A percentile compares a stretch with the other conserved stretches of the same genome.
phyloP scores from a whole-genome alignment of 2,113 vertebrate genomes.

The Pelusios castaneus region DNA sequence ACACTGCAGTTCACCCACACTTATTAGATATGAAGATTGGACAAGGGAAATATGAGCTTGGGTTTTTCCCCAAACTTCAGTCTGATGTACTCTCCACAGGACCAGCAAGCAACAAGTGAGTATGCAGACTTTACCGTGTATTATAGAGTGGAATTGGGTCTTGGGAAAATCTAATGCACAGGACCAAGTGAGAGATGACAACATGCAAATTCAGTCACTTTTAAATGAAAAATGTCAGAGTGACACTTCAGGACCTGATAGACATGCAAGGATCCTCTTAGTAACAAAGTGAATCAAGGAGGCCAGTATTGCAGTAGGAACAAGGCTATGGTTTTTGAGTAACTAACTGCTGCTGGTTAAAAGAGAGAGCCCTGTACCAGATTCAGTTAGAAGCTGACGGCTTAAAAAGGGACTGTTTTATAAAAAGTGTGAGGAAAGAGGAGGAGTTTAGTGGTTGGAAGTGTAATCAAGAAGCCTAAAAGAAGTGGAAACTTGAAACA shows the following conservation, averaged over 20 bases:
- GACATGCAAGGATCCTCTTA: neutral
- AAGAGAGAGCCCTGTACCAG: neutral
- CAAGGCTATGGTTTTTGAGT: neutral
- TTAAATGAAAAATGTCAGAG: neutral
- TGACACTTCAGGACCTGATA: neutral
- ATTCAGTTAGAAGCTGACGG: neutral
- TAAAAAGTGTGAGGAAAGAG: neutral
- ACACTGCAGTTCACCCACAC: slow-evolving; percentile 96
- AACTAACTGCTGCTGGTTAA: neutral
- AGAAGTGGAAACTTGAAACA: neutral
- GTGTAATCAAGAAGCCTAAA: neutral
- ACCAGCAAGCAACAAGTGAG: slow-evolving; percentile 96
- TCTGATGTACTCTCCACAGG: slow-evolving; percentile 94
- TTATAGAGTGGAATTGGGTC: neutral
- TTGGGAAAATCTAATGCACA: neutral
- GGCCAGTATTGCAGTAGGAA: neutral
- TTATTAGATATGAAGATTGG: slow-evolving; percentile 99
- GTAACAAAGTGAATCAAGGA: neutral
- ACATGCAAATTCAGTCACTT: neutral
- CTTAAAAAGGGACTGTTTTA: neutral
- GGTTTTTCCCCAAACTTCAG: slow-evolving; percentile 96
- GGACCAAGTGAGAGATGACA: neutral
- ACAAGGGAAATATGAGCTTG: slow-evolving; percentile 96
- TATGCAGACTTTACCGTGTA: neutral
- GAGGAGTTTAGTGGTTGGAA: neutral